Evolutionary conservation across 2,888 invertebrate species (phyloP), one percentile per base, ranked within the genome.

Genomic region (Kuschelorhynchus macadamiae): DNA sequence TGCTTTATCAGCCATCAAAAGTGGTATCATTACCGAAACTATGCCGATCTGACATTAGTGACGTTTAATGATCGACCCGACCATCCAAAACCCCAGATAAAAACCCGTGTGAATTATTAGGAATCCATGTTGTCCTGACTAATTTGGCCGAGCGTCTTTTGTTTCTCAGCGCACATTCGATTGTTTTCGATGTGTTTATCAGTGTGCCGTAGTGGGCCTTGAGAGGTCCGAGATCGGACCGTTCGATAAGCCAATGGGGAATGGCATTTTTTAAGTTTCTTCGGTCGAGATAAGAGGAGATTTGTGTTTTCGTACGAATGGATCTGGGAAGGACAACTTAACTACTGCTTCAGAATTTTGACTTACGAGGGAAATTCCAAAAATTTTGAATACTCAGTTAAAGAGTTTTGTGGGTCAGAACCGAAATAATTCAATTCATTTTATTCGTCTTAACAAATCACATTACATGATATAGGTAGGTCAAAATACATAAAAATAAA

Each of bases 111-210:
- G 81, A 82, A 81, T 81, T 82, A 82, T 82, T 79, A 77, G 76
- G 76, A 79, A 78, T 78, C 76, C 77, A 78, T 77, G 78, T 78
- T 81, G 82, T 81, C 80, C 77, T 80, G 78, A 81, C 82, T 82
- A 82, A 82, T 82, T 81, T 82, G 81, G 80, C 79, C 79, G 80
- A 73, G 79, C 75, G 76, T 78, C 80, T 79, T 81, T 81, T 78
- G 77, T 79, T 72, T 80, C 75, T 80, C 80, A 80, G 68, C 68
- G 81, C 81, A 78, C 79, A 76, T 75, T 73, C 76, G 76, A 80
- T 79, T 80, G 79, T 79, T 78, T 64, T 78, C 77, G 74, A 81
- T 79, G 79, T 81, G 81, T 82, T 81, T 81, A 81, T 81, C 81
- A 79, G 79, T 76, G 73, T 74, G 77, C 78, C 80, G 78, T 79